Conservation (phyloP, 2,113 vertebrate genomes). For the Dascyllus trimaculatus region DNA sequence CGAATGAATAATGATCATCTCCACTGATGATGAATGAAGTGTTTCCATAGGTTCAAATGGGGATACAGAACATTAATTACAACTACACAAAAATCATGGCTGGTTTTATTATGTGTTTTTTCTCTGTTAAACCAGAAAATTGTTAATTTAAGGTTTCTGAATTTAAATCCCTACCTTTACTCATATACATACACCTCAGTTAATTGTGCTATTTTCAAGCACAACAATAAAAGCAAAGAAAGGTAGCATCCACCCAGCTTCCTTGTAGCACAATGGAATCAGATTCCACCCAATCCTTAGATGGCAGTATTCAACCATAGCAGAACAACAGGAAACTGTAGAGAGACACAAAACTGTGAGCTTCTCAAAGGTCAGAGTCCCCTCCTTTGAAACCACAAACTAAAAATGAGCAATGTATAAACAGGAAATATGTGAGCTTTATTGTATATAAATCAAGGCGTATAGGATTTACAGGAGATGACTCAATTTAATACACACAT, state of each 20-base stretch:
- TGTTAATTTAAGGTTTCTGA: slow-evolving; percentile 4
- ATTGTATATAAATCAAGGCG: slow-evolving; percentile 29
- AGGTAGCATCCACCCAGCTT: slow-evolving; percentile 22
- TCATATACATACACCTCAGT: neutral
- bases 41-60: neutral
- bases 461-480: slow-evolving; percentile 30
- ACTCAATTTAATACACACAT: slow-evolving; percentile 6
- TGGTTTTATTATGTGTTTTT: neutral
- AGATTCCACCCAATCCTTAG: slow-evolving; percentile 71
- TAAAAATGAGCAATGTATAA: slow-evolving; percentile 23
- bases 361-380: slow-evolving; percentile 53
- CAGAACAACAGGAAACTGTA: slow-evolving; percentile 46
- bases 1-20: slow-evolving; percentile 2
- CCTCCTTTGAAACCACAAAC: slow-evolving; percentile 28
- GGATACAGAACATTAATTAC: slow-evolving; percentile 12
- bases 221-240: slow-evolving; percentile 10
- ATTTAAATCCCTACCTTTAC: neutral
- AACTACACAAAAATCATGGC: neutral
- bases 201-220: slow-evolving; percentile 24
- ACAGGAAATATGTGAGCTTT: slow-evolving; percentile 26
- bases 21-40: neutral
- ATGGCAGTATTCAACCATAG: slow-evolving; percentile 80
- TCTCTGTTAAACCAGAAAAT: neutral
- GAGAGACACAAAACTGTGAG: slow-evolving; percentile 18
- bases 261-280: slow-evolving; percentile 47